phyloP scores from a whole-genome alignment of 2,888 invertebrate genomes.

The Parascotia fuliginaria region DNA sequence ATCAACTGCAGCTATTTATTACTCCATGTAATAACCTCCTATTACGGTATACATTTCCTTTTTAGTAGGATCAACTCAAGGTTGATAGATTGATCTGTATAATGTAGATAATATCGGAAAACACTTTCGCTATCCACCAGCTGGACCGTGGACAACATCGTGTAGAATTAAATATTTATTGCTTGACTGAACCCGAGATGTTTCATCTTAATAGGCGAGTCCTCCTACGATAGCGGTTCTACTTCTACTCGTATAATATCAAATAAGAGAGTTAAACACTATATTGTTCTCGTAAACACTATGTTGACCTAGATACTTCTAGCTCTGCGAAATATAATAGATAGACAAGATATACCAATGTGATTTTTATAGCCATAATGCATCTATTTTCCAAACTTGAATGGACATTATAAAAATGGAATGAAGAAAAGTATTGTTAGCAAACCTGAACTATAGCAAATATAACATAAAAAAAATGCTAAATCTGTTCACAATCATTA shows the following conservation, averaged over 20 bases:
- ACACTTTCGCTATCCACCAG: constrained; percentile 44
- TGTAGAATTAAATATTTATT: constrained; percentile 11
- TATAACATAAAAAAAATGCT: too few relatives aligned
- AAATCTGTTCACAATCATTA: too few relatives aligned
- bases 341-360: too few relatives aligned
- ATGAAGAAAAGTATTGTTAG: too few relatives aligned
- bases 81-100: not conserved
- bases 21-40: constrained; percentile 13
- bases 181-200: constrained; percentile 24
- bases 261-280: not conserved
- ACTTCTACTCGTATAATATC: too few relatives aligned
- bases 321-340: too few relatives aligned
- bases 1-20: constrained; percentile 10
- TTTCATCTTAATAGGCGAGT: constrained; percentile 9
- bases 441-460: too few relatives aligned
- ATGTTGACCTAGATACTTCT: not conserved
- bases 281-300: not conserved
- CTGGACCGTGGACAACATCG: constrained; percentile 8
- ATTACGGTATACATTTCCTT: constrained; percentile 19
- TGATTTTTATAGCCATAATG: not conserved
- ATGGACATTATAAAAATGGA: too few relatives aligned
- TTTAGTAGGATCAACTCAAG: constrained; percentile 20
- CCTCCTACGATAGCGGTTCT: constrained; percentile 1
- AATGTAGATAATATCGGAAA: constrained; percentile 32
- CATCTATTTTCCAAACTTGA: too few relatives aligned